Base-by-base conservation (phyloP, 2,797 vertebrate species). In the Chromis chromis region DNA sequence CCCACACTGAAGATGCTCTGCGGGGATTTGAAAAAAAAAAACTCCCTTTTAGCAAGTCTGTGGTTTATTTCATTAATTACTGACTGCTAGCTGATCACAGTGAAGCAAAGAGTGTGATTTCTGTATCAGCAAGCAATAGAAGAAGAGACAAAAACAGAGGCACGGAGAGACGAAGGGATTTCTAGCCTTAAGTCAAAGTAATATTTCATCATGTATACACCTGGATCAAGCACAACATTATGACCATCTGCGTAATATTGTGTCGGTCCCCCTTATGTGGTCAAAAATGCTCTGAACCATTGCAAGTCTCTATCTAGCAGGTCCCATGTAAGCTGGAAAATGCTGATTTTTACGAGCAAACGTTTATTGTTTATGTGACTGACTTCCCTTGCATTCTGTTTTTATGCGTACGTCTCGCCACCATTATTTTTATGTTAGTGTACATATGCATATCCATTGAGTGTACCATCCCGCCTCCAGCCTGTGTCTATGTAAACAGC, bases 281-380 rank as follows among this genome's bases (percentile, higher is more conserved):
- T 25, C 25, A 25, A 25, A n/a, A 25, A 25, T 25, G 25, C 25
- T 25, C 25, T 25, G 25, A 25, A 25, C 25, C 25, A 25, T 25
- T 25, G 1, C 63, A 33, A 11, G n/a, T 66, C 14, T 58, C 33
- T 74, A 22, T 33, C 1, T 19, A 46, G 22, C 17, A 28, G 58
- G 46, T 65, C 70, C 46, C 31, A 55, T 22, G 64, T 22, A 55
- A 50, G 44, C 49, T 11, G 39, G 22, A 63, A 63, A 56, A 70
- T 69, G 70, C 61, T 21, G 74, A 68, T 77, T 66, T 36, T 39
- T 12, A 54, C 33, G 28, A 22, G 36, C 19, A 50, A 60, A 60
- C 56, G 14, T 67, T 61, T 70, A 4, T 19, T 67, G 4, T 52
- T 70, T 54, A 56, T 55, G 49, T 22, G 17, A 27, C 27, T 21